Base-by-base conservation (phyloP, 2,888 invertebrate species). In the Helicoverpa assulta region DNA sequence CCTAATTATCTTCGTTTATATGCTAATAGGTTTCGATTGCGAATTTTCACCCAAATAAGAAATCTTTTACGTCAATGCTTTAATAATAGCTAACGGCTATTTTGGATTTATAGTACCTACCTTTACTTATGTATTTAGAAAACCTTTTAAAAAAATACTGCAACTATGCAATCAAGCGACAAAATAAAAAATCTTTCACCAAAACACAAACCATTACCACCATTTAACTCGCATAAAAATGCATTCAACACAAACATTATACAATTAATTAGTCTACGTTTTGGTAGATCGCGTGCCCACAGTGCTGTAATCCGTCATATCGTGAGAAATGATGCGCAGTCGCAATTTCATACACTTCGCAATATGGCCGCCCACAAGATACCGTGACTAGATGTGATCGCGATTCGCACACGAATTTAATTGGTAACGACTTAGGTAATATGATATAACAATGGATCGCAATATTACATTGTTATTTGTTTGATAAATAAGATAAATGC, bases 321-420 rank as follows among this genome's bases (percentile, higher is more conserved):
- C 84, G 82, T 87, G 86, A 81, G 87, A 85, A 85, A 60, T 66
- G 80, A 86, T 78, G 75, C 74, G 76, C 78, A 61, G 53, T 26
- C 74, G 56, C 70, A 55, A 47, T 67, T 69, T 73, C 51, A 52
- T 69, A 56, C 19, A 43, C 59, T 73, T 75, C 64, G 70, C 80
- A 73, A 75, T 54, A 80, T 73, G 69, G 52, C 56, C 71, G 52
- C 69, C 58, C 66, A 68, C 67, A 18, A 63, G 70, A 79, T 82
- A 66, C 68, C 72, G 64, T 82, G 70, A 70, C 62, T 65, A 82
- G 82, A 82, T 78, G 67, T 56, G 66, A 70, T 73, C 62, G 61
- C 64, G 56, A 74, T 76, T 84, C 72, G 68, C 84, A 68, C 70
- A 82, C 70, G 52, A 76, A 82, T 74, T 79, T 73, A 82, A 84